Evolutionary conservation across 2,113 vertebrate genomes (phyloP).

Genomic region (Glaucidium brasilianum): DNA sequence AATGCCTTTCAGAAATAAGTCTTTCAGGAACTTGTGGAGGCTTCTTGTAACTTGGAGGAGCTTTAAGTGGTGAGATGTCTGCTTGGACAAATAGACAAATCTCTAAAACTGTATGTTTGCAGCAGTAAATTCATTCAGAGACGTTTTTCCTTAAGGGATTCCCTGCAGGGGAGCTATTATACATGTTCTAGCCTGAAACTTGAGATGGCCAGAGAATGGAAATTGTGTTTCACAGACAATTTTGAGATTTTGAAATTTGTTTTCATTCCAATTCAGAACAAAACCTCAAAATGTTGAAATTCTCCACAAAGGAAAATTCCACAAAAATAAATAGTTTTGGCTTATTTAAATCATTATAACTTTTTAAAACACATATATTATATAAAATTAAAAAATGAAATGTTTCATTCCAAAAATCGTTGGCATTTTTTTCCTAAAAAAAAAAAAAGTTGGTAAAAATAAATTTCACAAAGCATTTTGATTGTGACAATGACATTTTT

Average conservation of each 20-base stretch:
- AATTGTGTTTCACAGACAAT: conserved; percentile 56
- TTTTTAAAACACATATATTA: background rate
- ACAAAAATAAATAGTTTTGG: conserved; percentile 45
- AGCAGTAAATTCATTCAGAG: background rate
- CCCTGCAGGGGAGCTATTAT: conserved; percentile 32
- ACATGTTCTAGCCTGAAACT: conserved; percentile 30
- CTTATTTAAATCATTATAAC: background rate
- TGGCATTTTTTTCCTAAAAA: background rate
- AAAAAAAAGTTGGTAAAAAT: background rate
- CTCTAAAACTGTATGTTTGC: conserved; percentile 17
- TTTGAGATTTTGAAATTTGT: conserved; percentile 69
- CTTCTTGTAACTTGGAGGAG: background rate
- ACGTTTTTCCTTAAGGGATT: conserved; percentile 42
- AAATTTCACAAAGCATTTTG: background rate
- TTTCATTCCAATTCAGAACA: conserved; percentile 63
- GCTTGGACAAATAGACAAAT: background rate
- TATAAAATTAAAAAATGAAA: background rate
- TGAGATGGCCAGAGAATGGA: conserved; percentile 38
- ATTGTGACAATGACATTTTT: conserved; percentile 1
- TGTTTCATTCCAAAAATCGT: background rate
- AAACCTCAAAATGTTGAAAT: conserved; percentile 68
- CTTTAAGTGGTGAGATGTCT: background rate
- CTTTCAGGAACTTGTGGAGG: background rate
- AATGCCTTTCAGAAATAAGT: background rate
- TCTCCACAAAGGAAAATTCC: conserved; percentile 56